Conservation (phyloP, 2,113 vertebrate genomes). For the Osmerus mordax region DNA sequence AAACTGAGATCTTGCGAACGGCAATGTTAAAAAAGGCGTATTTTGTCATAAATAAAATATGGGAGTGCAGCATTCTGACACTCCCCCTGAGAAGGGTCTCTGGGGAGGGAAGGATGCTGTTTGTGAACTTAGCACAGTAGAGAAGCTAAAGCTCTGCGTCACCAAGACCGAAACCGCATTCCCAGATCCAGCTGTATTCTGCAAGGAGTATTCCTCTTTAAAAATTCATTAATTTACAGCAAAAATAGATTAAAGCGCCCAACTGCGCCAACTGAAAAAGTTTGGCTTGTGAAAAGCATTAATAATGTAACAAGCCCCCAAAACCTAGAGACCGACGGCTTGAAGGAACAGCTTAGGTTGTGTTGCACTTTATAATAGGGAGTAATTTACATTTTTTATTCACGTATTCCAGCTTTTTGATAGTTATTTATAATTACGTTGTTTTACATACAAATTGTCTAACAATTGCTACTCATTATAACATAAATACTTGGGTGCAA, state of each 20-base stretch:
- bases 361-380: slow-evolving; percentile 69
- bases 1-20: slow-evolving; percentile 59
- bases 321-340: slow-evolving; percentile 61
- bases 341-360: slow-evolving; percentile 61
- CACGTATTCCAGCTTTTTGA: slow-evolving; percentile 65
- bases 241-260: slow-evolving; percentile 73
- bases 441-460: slow-evolving; percentile 70
- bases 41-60: slow-evolving; percentile 75
- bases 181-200: slow-evolving; percentile 60
- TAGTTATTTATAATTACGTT: slow-evolving; percentile 68
- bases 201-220: slow-evolving; percentile 67
- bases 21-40: slow-evolving; percentile 64
- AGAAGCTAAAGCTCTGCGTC: slow-evolving; percentile 60
- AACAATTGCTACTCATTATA: slow-evolving; percentile 68
- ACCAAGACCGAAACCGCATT: slow-evolving; percentile 51
- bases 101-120: slow-evolving; percentile 59
- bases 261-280: slow-evolving; percentile 69
- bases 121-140: slow-evolving; percentile 68
- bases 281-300: slow-evolving; percentile 72
- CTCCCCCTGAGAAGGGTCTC: slow-evolving; percentile 63
- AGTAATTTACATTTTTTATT: slow-evolving; percentile 70
- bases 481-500: slow-evolving; percentile 47
- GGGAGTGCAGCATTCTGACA: slow-evolving; percentile 63
- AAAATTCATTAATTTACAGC: slow-evolving; percentile 76
- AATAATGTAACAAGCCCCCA: slow-evolving; percentile 67